A percentile compares a stretch with the other conserved stretches of the same genome.
phyloP scores from a whole-genome alignment of 2,888 invertebrate genomes.

The Mamestra brassicae region DNA sequence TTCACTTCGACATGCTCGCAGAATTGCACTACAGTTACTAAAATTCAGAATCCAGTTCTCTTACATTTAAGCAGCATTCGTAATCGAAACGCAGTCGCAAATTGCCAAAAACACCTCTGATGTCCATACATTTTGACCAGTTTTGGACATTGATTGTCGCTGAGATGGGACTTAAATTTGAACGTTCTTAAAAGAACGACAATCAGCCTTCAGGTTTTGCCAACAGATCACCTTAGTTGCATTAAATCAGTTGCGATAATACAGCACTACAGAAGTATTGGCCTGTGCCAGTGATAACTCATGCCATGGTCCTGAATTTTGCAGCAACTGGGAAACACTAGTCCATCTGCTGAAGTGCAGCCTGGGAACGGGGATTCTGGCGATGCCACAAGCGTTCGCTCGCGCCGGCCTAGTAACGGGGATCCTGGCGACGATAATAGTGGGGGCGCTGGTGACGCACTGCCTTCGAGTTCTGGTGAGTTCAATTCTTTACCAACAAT shows the following conservation, averaged over 20 bases:
- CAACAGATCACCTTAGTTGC: neutral
- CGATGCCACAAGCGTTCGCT: conserved; percentile 98
- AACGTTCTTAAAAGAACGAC: no score
- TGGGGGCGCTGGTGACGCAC: conserved; percentile 95
- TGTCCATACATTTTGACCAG: no score
- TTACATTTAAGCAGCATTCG: no score
- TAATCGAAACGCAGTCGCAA: neutral
- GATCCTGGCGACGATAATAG: conserved; percentile 93
- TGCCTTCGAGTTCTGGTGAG: conserved; percentile 95
- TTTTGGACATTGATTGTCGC: no score
- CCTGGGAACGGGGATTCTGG: conserved; percentile 97
- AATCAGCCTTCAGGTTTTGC: neutral
- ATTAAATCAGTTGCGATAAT: neutral
- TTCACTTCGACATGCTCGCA: no score
- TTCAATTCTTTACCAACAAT: conserved; percentile 27
- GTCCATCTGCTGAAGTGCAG: conserved; percentile 97
- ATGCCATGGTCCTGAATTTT: conserved; percentile 78
- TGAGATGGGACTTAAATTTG: no score
- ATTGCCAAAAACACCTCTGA: no score
- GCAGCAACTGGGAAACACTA: conserved; percentile 95
- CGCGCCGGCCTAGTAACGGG: conserved; percentile 96
- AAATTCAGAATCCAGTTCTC: no score
- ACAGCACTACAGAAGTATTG: neutral
- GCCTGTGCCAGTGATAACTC: neutral
- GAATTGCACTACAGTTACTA: no score